phyloP scores from a whole-genome alignment of 2,113 vertebrate genomes.

The Mus musculus region DNA sequence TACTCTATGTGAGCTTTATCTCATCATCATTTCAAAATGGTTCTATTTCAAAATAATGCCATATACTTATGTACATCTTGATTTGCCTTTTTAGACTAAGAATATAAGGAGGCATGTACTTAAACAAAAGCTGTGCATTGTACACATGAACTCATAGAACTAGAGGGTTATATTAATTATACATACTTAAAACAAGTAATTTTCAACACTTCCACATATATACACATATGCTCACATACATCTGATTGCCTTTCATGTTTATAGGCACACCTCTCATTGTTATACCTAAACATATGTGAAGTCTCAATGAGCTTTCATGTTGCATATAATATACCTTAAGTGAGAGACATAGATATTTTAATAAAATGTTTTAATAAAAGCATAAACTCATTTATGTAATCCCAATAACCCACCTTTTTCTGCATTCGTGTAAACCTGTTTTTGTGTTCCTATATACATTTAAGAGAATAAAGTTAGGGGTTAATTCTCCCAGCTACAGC shows the following conservation, averaged over 20 bases:
- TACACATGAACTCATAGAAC: not conserved
- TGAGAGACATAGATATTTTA: not conserved
- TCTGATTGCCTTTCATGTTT: not conserved
- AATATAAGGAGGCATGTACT: not conserved
- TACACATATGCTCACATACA: not conserved
- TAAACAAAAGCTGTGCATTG: not conserved
- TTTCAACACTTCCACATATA: not conserved
- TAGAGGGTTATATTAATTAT: not conserved
- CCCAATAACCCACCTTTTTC: not conserved
- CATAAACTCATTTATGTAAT: not conserved
- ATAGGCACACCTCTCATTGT: not conserved
- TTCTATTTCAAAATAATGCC: not conserved
- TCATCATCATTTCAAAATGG: not conserved
- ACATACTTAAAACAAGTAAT: too few relatives aligned
- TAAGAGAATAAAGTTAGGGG: not conserved
- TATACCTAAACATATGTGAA: not conserved
- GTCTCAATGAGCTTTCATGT: not conserved
- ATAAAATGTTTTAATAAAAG: not conserved
- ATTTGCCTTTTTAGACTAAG: not conserved
- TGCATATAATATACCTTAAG: not conserved
- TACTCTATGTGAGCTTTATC: not conserved
- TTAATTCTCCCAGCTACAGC: conserved; percentile 20
- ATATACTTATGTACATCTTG: not conserved
- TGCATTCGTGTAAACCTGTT: not conserved
- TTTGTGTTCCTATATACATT: not conserved